Conservation (phyloP, 2,888 invertebrate species). For the Deilephila porcellus region DNA sequence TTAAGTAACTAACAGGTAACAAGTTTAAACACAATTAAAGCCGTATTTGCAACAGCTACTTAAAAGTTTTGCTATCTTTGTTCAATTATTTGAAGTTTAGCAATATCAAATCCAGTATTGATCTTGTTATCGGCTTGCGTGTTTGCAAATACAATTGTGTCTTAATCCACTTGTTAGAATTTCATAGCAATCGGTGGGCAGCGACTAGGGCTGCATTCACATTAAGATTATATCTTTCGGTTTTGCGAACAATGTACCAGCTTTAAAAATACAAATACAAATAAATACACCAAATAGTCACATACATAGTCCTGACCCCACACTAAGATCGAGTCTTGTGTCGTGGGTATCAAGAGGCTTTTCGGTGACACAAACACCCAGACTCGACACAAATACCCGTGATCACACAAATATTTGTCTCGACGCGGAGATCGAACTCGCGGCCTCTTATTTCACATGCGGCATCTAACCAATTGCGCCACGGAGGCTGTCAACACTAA, state of each 20-base stretch:
- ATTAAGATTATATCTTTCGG: conserved; percentile 3
- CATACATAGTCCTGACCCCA: no score
- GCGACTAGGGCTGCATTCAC: not conserved
- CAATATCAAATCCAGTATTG: not conserved
- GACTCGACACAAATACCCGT: no score
- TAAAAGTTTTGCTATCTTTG: not conserved
- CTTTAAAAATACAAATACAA: not conserved
- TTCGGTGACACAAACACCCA: no score
- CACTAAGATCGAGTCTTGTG: no score
- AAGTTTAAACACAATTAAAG: not conserved
- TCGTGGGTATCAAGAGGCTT: no score
- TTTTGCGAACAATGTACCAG: not conserved
- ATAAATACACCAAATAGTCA: no score
- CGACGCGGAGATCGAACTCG: no score
- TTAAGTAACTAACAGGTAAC: not conserved
- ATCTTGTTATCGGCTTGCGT: not conserved
- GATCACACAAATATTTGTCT: no score
- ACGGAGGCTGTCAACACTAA: not conserved
- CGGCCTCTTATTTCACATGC: no score
- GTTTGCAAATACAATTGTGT: not conserved
- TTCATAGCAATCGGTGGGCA: not conserved
- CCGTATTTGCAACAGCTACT: not conserved
- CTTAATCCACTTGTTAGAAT: not conserved
- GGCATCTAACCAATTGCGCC: no score
- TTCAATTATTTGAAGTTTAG: not conserved